Conservation (phyloP, 2,888 invertebrate species). For the Phlogophora meticulosa region DNA sequence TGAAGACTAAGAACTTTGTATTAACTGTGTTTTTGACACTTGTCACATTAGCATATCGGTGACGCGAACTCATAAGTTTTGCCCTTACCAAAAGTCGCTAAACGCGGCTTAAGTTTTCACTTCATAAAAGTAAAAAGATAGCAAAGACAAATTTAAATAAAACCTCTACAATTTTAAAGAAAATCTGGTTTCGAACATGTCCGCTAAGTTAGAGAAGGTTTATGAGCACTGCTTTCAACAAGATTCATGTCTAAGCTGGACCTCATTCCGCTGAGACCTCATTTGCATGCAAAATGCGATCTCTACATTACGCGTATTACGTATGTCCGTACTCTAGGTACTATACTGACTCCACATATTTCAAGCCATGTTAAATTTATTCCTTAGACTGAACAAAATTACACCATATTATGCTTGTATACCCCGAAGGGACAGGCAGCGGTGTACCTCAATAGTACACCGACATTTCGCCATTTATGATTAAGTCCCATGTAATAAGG, state of each 20-base stretch:
- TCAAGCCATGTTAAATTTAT: slow-evolving; percentile 9
- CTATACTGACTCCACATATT: slow-evolving; percentile 27
- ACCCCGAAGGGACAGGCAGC: too few species aligned
- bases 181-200: slow-evolving; percentile 7
- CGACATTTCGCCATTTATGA: too few species aligned
- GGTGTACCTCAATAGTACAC: too few species aligned
- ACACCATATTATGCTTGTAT: too few species aligned
- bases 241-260: slow-evolving; percentile 32
- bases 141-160: slow-evolving; percentile 9
- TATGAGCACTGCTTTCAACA: slow-evolving; percentile 29
- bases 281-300: slow-evolving; percentile 50
- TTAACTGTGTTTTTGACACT: too few species aligned
- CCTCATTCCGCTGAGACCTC: slow-evolving; percentile 38
- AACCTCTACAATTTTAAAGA: not conserved
- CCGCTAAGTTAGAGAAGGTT: slow-evolving; percentile 3
- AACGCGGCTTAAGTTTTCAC: too few species aligned
- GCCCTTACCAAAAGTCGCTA: too few species aligned
- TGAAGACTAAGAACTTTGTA: too few species aligned
- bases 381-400: not conserved
- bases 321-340: slow-evolving; percentile 8
- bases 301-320: slow-evolving; percentile 41
- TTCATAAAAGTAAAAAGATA: not conserved
- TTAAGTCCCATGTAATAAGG: too few species aligned
- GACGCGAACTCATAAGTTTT: too few species aligned
- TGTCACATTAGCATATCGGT: too few species aligned